Evolutionary conservation across 2,113 vertebrate species (phyloP).

Genomic region (Apodemus sylvaticus): DNA sequence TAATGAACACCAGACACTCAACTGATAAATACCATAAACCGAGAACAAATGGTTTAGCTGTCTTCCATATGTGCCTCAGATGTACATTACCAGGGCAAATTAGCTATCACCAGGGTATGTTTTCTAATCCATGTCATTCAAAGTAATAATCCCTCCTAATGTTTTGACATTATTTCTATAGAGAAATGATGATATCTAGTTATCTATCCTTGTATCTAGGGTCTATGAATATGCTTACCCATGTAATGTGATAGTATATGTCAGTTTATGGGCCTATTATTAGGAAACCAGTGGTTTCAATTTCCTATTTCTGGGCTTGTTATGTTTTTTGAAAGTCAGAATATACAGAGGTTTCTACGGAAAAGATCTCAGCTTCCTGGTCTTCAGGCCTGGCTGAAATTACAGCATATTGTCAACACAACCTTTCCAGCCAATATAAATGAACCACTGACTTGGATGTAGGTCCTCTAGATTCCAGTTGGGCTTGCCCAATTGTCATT

Average conservation of each 20-base stretch:
- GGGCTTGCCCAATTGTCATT: not conserved
- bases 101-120: not conserved
- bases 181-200: slow-evolving; percentile 22
- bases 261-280: slow-evolving; percentile 19
- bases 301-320: not conserved
- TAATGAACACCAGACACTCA: not conserved
- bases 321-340: slow-evolving; percentile 16
- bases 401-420: not conserved
- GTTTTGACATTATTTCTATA: slow-evolving; percentile 13
- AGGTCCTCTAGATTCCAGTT: not conserved
- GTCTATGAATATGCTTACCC: not conserved
- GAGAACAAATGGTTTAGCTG: slow-evolving; percentile 1
- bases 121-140: slow-evolving; percentile 17
- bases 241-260: not conserved
- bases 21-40: slow-evolving; percentile 45
- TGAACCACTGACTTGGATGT: not conserved
- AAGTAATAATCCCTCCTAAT: not conserved
- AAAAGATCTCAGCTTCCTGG: slow-evolving; percentile 1
- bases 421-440: not conserved
- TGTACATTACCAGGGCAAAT: not conserved
- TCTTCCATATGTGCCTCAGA: not conserved
- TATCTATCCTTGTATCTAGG: slow-evolving; percentile 11
- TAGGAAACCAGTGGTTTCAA: slow-evolving; percentile 12
- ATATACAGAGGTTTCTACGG: not conserved
- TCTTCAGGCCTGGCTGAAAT: not conserved